These are phyloP conservation scores for Gari tellinella DNA, from an alignment of 2,888 invertebrate genomes.

Conservation along the genomic window DNA sequence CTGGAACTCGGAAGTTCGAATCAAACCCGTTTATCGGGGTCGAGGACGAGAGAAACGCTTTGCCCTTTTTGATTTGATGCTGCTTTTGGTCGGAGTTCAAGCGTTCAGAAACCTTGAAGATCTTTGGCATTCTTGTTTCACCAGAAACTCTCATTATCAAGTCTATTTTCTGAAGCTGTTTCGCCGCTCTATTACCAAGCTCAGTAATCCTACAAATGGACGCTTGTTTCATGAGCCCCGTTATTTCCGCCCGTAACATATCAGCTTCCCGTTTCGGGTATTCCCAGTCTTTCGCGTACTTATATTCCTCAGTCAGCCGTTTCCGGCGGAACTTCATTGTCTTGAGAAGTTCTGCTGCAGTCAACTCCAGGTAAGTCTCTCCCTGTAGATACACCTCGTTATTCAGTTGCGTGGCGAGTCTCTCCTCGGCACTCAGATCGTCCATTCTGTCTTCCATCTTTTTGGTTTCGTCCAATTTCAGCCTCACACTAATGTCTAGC, in stretches of 20 bases:
- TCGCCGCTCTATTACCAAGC: slow-evolving; percentile 37
- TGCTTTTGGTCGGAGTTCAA: slow-evolving; percentile 18
- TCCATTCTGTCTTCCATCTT: slow-evolving; percentile 45
- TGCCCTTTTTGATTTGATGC: slow-evolving; percentile 10
- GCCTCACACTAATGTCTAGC: slow-evolving; percentile 43
- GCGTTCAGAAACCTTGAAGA: slow-evolving; percentile 50
- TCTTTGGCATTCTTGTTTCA: slow-evolving; percentile 42
- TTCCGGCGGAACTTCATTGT: slow-evolving; percentile 40
- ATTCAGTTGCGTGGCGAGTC: slow-evolving; percentile 46
- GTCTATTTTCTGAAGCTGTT: slow-evolving; percentile 57
- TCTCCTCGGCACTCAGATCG: slow-evolving; percentile 31
- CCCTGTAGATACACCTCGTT: slow-evolving; percentile 54
- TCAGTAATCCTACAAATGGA: slow-evolving; percentile 49
- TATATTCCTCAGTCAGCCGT: slow-evolving; percentile 38
- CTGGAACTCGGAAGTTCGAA: slow-evolving; percentile 1
- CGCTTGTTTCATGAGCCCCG: slow-evolving; percentile 51
- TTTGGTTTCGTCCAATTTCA: slow-evolving; percentile 49
- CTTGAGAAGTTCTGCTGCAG: slow-evolving; percentile 43
- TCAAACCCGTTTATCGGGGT: slow-evolving; percentile 49
- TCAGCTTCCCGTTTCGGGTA: slow-evolving; percentile 46
- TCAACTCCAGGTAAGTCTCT: slow-evolving; percentile 50
- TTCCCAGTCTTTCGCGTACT: slow-evolving; percentile 46
- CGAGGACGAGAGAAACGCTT: slow-evolving; percentile 46
- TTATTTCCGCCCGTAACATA: slow-evolving; percentile 34
- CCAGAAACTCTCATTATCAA: slow-evolving; percentile 50